Base-by-base conservation (phyloP, 2,113 vertebrate genomes). In the Fulica atra region DNA sequence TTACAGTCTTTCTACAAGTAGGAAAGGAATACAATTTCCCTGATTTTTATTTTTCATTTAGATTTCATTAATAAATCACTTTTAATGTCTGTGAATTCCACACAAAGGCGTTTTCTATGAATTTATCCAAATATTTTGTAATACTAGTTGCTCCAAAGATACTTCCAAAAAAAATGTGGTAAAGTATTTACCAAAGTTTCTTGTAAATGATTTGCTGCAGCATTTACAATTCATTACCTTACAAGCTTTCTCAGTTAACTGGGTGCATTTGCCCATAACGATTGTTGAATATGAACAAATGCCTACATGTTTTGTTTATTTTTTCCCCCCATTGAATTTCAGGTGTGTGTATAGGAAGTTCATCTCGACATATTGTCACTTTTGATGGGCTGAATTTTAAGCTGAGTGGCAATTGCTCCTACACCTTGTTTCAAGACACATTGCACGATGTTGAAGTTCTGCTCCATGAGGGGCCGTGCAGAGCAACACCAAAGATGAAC, bases 261-360 rank as follows among this genome's bases (percentile, higher is more conserved):
- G 35, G 7, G 29, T 93, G 40, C 46, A 29, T 12, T 5, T 69
- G 24, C 9, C 21, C 6, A 10, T 40, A 53, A 59, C 0, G 19
- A 29, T 17, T 66, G 9, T 66, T 6, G 57, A 57, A 54, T 74
- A 14, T 61, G 44, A 42, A 65, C 25, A 54, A 74, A 74, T 42
- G 26, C 11, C 16, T 42, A 4, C 3, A 9, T 60, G 11, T 8
- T 35, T 23, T 11, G 26, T 15, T 20, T 24, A 21, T 17, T 18
- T 25, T 28, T 26, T 56, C 23, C 46, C 3, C 17, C 17, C 19
- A 16, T 42, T 66, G 40, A 16, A 69, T 48, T 66, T 56, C 93
- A 99, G 99, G 99, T 95, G 98, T 98, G 77, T 99, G 99, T 68
- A 99, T 98, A 78, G 99, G 99, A 83, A 99, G 99, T 93, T 99